Evolutionary conservation across 2,113 vertebrate genomes (phyloP), one percentile per base, ranked within the genome.

Genomic region (Syngnathoides biaculeatus): DNA sequence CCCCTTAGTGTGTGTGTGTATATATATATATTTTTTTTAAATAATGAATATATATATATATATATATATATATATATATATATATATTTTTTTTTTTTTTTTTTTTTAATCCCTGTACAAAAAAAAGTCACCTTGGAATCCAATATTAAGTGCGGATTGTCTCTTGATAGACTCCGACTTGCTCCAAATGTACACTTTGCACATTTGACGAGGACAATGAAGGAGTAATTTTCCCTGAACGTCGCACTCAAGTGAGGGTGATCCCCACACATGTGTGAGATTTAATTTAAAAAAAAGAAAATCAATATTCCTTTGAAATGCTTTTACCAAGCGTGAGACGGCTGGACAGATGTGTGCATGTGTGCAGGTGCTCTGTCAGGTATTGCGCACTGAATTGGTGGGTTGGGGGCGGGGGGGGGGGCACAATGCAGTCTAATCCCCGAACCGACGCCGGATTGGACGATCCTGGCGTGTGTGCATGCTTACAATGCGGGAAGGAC

Each of bases 401-500:
- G 26, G 5, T 17, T 19, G 8, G 27, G 15, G 27, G 11, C 27
- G 26, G 26, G 3, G 20, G 27, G 11, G 56, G 26, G 26, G 3
- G 20, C 40, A 43, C 60, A 43, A 62, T 62, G 60, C 40, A 62
- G 60, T 62, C 40, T 74, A 83, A 83, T 85, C 79, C 84, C 72
- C 69, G 79, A 87, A 87, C 90, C 90, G 86, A 86, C 72, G 82
- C 40, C 70, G 81, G 77, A 83, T 82, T 79, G 85, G 83, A 83
- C 75, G 75, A 82, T 80, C 70, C 62, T 70, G 22, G 11, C 20
- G 67, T 69, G 70, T 87, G 73, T 79, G 77, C 81, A 69, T 87
- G 87, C 89, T 91, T 91, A 87, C 81, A 87, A 78, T 77, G 85
- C 86, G 88, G 79, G 79, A 87, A 78, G 79, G 67, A 48, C 26